Conservation (phyloP, 1,140 invertebrate genomes). For the Drosophila ambigua region DNA sequence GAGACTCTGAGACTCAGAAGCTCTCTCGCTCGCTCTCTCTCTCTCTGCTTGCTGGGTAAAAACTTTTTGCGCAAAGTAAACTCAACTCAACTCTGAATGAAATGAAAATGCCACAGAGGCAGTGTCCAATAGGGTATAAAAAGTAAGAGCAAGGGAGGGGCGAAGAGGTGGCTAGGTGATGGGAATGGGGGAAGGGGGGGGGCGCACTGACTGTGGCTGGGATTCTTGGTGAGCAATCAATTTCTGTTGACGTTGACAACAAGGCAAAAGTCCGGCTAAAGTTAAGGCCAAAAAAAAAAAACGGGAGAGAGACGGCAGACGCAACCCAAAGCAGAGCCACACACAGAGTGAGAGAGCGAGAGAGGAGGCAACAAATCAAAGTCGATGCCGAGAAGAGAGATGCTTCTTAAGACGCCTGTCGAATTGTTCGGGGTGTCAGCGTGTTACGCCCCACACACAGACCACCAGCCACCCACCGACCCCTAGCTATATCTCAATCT, state of each 20-base stretch:
- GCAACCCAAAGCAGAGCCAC: background rate
- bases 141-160: conserved; percentile 5
- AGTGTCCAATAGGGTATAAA: conserved; percentile 62
- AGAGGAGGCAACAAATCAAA: conserved; percentile 70
- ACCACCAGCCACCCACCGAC: background rate
- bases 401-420: conserved; percentile 77
- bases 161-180: background rate
- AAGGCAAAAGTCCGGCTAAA: conserved; percentile 80
- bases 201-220: conserved; percentile 22
- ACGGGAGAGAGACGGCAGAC: conserved; percentile 15
- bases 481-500: conserved; percentile 58
- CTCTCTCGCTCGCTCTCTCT: conserved; percentile 17
- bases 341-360: background rate
- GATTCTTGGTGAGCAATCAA: conserved; percentile 72
- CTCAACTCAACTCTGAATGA: conserved; percentile 76
- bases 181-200: background rate
- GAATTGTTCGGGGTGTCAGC: conserved; percentile 52
- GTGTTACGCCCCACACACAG: conserved; percentile 30
- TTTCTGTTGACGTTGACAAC: conserved; percentile 82
- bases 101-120: conserved; percentile 81
- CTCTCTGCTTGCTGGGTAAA: conserved; percentile 28
- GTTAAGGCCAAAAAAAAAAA: conserved; percentile 62
- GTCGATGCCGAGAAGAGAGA: conserved; percentile 40
- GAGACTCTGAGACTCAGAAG: conserved; percentile 27
- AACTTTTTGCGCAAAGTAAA: conserved; percentile 78